Conservation (phyloP, 2,113 vertebrate genomes). For the Numenius arquata region DNA sequence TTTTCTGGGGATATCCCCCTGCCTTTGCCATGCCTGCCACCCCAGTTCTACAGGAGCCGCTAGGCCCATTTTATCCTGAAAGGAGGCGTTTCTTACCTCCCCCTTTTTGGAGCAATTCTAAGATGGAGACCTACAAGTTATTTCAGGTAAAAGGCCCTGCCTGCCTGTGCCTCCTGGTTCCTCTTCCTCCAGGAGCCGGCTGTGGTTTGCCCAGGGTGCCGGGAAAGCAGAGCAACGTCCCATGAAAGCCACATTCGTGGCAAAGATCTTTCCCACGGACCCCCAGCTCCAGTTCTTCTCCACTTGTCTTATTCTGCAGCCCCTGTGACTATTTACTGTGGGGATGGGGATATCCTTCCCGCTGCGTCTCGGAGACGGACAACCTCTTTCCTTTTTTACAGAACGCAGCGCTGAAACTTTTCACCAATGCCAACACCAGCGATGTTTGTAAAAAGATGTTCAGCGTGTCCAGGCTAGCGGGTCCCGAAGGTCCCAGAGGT, state of each 20-base stretch:
- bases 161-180: fast-evolving
- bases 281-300: background rate
- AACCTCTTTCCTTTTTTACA: background rate
- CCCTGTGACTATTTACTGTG: background rate
- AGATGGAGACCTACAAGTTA: background rate
- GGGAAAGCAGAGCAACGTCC: background rate
- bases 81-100: fast-evolving
- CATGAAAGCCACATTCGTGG: background rate
- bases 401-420: background rate
- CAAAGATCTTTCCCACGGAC: background rate
- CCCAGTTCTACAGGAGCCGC: fast-evolving
- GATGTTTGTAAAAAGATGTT: fast-evolving
- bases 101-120: fast-evolving
- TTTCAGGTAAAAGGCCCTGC: background rate
- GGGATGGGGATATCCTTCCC: background rate
- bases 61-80: fast-evolving
- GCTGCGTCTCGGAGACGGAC: background rate
- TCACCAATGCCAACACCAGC: background rate
- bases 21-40: fast-evolving
- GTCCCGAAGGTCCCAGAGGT: fast-evolving
- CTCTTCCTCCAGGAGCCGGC: background rate
- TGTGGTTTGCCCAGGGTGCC: background rate
- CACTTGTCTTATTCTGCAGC: background rate
- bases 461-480: fast-evolving
- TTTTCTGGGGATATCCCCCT: fast-evolving